phyloP scores from a whole-genome alignment of 2,888 invertebrate genomes.

The Leptopilina drosophilae region DNA sequence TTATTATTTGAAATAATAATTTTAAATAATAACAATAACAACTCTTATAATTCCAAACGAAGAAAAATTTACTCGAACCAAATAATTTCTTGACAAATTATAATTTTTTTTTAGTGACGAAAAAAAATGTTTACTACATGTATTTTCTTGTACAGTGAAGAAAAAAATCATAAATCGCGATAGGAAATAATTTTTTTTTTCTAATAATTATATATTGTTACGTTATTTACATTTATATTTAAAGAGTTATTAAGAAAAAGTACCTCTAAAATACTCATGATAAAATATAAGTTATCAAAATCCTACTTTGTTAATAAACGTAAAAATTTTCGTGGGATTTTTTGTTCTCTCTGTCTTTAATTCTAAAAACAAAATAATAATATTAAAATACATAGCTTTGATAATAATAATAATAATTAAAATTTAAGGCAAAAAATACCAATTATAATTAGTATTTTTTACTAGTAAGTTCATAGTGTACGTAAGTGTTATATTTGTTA shows the following conservation, averaged over 20 bases:
- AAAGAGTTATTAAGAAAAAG: constrained; percentile 60
- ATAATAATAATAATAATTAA: background rate
- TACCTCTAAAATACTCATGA: constrained; percentile 25
- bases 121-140: background rate
- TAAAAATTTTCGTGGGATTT: background rate
- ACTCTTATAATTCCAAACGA: no score
- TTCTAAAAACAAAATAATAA: background rate
- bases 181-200: constrained; percentile 8
- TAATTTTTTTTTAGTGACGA: constrained; percentile 19
- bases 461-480: no score
- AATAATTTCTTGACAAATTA: background rate
- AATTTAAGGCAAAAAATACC: no score
- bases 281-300: constrained; percentile 24
- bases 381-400: background rate
- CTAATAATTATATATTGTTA: constrained; percentile 46
- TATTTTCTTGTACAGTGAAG: constrained; percentile 44
- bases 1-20: no score
- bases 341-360: background rate
- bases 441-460: no score
- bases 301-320: constrained; percentile 23
- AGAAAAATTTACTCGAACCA: background rate
- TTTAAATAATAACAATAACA: no score
- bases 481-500: no score
- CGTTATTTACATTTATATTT: constrained; percentile 67
- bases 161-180: constrained; percentile 28